phyloP scores from a whole-genome alignment of 2,113 vertebrate genomes.

The Sisor rabdophorus region DNA sequence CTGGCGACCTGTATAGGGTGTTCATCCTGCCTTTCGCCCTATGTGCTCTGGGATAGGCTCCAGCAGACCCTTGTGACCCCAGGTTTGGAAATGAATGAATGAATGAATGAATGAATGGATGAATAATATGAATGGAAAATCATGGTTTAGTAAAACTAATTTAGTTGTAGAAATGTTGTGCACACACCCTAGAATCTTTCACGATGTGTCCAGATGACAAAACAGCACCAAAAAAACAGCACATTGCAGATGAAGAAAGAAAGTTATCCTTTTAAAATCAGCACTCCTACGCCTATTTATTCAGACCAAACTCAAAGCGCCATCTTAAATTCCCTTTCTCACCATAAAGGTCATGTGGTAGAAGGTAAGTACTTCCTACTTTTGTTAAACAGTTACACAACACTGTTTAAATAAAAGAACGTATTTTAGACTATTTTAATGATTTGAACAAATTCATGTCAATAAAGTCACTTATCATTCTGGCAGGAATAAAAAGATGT shows the following conservation, averaged over 20 bases:
- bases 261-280: slow-evolving; percentile 16
- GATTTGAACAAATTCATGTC: too few relatives aligned
- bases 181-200: neutral
- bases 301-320: slow-evolving; percentile 6
- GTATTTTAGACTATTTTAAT: neutral
- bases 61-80: too few relatives aligned
- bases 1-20: too few relatives aligned
- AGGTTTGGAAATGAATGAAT: too few relatives aligned
- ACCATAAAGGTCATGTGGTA: neutral
- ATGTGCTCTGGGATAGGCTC: too few relatives aligned
- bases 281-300: neutral
- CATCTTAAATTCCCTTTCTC: neutral
- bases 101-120: too few relatives aligned
- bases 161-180: neutral
- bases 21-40: too few relatives aligned
- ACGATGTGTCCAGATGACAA: slow-evolving; percentile 51
- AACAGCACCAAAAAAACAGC: slow-evolving; percentile 45
- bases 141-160: too few relatives aligned
- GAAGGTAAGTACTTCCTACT: slow-evolving; percentile 39
- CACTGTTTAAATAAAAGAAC: neutral
- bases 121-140: too few relatives aligned
- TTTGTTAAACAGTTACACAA: too few relatives aligned
- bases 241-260: slow-evolving; percentile 41
- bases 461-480: too few relatives aligned
- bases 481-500: too few relatives aligned